A percentile compares a stretch with the other conserved stretches of the same genome.
phyloP scores from a whole-genome alignment of 2,888 invertebrate genomes.

The Coecobrya sp. region DNA sequence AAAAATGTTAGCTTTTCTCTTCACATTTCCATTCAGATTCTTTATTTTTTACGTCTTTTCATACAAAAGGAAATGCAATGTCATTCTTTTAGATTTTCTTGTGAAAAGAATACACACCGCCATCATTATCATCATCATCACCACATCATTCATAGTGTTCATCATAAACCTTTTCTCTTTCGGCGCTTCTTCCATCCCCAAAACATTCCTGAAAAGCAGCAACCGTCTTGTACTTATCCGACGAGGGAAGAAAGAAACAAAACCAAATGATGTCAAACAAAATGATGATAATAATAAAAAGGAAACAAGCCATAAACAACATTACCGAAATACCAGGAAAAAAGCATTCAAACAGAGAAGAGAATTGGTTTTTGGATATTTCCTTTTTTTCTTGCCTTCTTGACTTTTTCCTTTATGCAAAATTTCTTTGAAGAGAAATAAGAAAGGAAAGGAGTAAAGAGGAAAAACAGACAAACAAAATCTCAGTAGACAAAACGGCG shows the following conservation, averaged over 20 bases:
- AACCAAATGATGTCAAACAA: constrained; percentile 70
- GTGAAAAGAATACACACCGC: constrained; percentile 54
- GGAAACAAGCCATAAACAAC: constrained; percentile 72
- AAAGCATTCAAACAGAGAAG: constrained; percentile 25
- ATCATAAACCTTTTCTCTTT: constrained; percentile 31
- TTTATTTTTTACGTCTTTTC: neutral
- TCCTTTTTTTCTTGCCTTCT: constrained; percentile 34
- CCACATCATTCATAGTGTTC: constrained; percentile 9
- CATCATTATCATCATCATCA: constrained; percentile 31
- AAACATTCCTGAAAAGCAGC: neutral
- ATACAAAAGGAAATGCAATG: neutral
- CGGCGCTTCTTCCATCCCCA: neutral
- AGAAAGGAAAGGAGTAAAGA: neutral
- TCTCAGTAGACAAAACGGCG: constrained; percentile 50
- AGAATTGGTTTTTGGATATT: constrained; percentile 25
- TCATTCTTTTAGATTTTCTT: constrained; percentile 13
- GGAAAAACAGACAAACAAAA: constrained; percentile 49
- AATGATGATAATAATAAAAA: constrained; percentile 49
- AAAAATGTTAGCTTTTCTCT: neutral
- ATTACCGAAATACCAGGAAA: constrained; percentile 64
- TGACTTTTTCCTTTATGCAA: constrained; percentile 34
- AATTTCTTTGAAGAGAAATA: neutral
- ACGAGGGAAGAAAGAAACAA: neutral
- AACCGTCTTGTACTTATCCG: neutral
- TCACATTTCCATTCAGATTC: neutral